Conservation (phyloP, 37 sponge, comb jelly and placozoan genomes). For the Aplysina aerophoba region DNA sequence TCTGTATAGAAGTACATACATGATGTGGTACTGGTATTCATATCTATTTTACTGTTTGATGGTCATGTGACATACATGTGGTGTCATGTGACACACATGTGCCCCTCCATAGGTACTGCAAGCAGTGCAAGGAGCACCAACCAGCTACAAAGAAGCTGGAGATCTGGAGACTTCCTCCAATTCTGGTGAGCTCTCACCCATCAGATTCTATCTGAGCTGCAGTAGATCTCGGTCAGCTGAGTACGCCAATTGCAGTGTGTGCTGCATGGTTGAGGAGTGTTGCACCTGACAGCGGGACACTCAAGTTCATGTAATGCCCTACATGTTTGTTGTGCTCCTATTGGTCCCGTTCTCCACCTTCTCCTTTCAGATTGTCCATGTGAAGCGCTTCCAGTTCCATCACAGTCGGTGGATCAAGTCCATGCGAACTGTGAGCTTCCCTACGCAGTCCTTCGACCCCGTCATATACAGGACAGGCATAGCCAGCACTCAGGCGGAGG, state of each 20-base stretch:
- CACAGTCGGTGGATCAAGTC: slow-evolving; percentile 96
- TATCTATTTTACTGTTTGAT: no score
- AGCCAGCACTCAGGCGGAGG: not conserved
- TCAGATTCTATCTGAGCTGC: no score
- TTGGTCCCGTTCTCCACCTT: not conserved
- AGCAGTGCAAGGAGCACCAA: slow-evolving; percentile 80
- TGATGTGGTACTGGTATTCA: no score
- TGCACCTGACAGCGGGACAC: not conserved
- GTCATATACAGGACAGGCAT: slow-evolving; percentile 33
- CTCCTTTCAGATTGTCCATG: slow-evolving; percentile 85
- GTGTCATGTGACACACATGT: not conserved
- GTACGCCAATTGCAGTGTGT: no score
- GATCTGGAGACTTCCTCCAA: slow-evolving; percentile 95
- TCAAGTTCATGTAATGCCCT: not conserved
- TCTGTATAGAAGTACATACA: no score
- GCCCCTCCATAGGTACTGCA: slow-evolving; percentile 85
- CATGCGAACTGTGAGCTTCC: slow-evolving; percentile 83
- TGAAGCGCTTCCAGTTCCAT: slow-evolving; percentile 95
- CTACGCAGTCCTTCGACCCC: slow-evolving; percentile 64
- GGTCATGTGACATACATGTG: not conserved
- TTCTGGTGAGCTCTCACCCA: slow-evolving; percentile 71
- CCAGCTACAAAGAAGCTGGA: slow-evolving; percentile 91
- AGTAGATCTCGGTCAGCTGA: no score
- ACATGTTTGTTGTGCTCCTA: not conserved
- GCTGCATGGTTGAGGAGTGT: not conserved